Conservation (phyloP, 2,113 vertebrate genomes). For the Meleagris gallopavo region DNA sequence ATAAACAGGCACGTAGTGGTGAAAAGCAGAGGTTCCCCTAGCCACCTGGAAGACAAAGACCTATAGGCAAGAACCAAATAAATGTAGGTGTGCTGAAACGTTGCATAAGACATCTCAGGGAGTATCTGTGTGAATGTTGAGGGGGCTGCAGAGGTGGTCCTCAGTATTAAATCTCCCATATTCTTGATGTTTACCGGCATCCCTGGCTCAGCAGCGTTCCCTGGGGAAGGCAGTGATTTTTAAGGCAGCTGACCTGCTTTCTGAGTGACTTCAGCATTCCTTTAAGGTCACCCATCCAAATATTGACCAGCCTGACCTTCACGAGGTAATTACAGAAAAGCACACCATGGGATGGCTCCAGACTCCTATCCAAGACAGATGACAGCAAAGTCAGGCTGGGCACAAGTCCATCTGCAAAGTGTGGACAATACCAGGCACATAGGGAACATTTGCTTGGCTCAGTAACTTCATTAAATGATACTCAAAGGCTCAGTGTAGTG, state of each 20-base stretch:
- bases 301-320: constrained; percentile 27
- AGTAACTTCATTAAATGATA: constrained; percentile 19
- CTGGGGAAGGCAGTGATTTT: neutral
- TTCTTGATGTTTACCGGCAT: neutral
- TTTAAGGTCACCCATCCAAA: constrained; percentile 4
- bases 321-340: constrained; percentile 6
- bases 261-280: constrained; percentile 22
- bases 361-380: neutral
- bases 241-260: constrained; percentile 30
- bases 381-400: neutral
- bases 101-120: neutral
- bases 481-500: neutral
- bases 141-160: neutral
- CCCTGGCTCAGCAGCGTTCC: neutral
- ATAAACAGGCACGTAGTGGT: neutral
- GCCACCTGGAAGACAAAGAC: neutral
- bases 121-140: neutral
- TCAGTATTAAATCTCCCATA: neutral
- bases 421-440: constrained; percentile 13
- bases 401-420: constrained; percentile 25
- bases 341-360: neutral
- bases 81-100: neutral
- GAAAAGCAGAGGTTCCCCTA: neutral
- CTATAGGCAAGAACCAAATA: neutral
- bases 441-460: constrained; percentile 7